A percentile compares a stretch with the other conserved stretches of the same genome.
These are phyloP conservation scores for Drosophila ochracea DNA, from an alignment of 2,888 invertebrate species.

Conservation along the genomic window DNA sequence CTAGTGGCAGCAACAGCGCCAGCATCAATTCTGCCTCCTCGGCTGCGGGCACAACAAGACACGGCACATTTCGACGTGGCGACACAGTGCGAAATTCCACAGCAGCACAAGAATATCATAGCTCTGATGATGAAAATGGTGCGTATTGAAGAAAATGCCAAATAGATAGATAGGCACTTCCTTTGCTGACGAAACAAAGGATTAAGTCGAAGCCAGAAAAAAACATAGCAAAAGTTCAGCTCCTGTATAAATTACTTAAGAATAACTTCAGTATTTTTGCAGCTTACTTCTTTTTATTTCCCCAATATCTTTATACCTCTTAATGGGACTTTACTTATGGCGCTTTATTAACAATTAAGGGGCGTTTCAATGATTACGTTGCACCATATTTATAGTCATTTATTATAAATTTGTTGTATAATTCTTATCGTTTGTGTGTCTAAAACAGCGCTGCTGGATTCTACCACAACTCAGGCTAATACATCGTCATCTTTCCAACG, in stretches of 20 bases:
- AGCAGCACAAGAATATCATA: slow-evolving; percentile 61
- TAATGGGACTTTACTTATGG: background rate
- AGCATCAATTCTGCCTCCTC: slow-evolving; percentile 43
- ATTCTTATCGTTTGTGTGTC: background rate
- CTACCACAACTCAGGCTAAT: slow-evolving; percentile 35
- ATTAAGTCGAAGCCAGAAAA: background rate
- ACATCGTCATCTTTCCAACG: slow-evolving; percentile 52
- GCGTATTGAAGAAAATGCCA: background rate
- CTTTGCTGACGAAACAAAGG: background rate
- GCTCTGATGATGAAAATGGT: slow-evolving; percentile 85
- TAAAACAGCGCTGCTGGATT: slow-evolving; percentile 71
- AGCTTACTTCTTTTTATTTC: background rate
- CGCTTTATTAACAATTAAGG: background rate
- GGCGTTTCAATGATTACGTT: background rate
- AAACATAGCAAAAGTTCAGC: background rate
- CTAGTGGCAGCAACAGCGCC: slow-evolving; percentile 41
- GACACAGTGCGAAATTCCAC: slow-evolving; percentile 41
- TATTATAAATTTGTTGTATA: background rate
- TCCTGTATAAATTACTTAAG: background rate
- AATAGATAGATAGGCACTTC: background rate
- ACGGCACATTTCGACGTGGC: slow-evolving; percentile 83
- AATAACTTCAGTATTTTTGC: background rate
- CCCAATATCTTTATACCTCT: no score
- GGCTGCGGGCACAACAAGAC: slow-evolving; percentile 74
- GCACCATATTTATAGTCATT: background rate